These are phyloP conservation scores for Calypte anna DNA, from an alignment of 2,113 vertebrate genomes.

Conservation along the genomic window DNA sequence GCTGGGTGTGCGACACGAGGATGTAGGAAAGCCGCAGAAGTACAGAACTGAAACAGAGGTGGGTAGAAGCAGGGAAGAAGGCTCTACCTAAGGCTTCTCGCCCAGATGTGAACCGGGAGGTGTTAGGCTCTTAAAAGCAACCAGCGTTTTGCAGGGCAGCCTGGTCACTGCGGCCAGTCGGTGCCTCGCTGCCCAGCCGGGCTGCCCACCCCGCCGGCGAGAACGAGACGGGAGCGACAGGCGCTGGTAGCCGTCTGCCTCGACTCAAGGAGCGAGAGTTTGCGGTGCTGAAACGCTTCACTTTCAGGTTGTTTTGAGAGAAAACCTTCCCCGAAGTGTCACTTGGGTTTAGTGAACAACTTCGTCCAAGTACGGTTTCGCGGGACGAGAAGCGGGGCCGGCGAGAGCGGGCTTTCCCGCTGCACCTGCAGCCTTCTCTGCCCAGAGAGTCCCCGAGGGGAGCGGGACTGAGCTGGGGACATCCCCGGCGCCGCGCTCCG, in stretches of 20 bases:
- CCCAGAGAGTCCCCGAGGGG: background rate
- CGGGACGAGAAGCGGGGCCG: background rate
- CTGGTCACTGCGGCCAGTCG: background rate
- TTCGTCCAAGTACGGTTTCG: background rate
- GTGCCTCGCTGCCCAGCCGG: background rate
- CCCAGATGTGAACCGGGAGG: background rate
- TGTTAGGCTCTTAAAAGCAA: background rate
- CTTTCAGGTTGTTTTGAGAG: background rate
- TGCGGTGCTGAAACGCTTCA: background rate
- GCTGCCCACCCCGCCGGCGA: background rate
- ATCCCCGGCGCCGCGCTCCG: background rate
- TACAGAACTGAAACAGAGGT: fast-evolving
- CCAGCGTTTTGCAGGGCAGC: background rate
- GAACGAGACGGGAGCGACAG: background rate
- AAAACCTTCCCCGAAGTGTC: background rate
- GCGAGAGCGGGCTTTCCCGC: background rate
- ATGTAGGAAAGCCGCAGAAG: background rate
- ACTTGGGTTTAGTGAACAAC: background rate
- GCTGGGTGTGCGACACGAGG: background rate
- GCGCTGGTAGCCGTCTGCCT: background rate
- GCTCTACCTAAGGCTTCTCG: background rate
- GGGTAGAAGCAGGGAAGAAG: background rate
- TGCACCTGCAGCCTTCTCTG: background rate
- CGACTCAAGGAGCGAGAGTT: fast-evolving
- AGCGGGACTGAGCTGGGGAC: background rate